These are phyloP conservation scores for Brachypodius melanocephalos DNA, from an alignment of 2,113 vertebrate species.

Conservation along the genomic window DNA sequence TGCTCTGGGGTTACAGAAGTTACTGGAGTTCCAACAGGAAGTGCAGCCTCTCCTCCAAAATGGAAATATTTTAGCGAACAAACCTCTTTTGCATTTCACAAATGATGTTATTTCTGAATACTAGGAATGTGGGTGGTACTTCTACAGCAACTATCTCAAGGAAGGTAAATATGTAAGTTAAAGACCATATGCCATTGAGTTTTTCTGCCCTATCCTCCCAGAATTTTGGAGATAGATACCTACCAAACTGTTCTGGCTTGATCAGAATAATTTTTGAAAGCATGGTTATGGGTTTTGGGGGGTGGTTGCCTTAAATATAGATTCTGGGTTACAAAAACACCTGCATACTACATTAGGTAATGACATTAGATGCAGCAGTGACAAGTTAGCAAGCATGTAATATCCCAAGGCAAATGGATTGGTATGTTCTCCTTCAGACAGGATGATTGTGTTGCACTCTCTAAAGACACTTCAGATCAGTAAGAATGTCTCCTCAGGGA, in stretches of 20 bases:
- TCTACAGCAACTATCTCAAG: background rate
- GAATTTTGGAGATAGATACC: background rate
- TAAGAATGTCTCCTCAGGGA: constrained; percentile 27
- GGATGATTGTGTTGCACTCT: constrained; percentile 19
- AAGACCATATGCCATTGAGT: background rate
- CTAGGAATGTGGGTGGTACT: background rate
- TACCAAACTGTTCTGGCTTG: background rate
- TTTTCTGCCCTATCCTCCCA: background rate
- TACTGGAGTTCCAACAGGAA: fast-evolving
- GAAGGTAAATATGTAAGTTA: background rate
- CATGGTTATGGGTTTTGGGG: background rate
- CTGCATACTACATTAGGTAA: background rate
- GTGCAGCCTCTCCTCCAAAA: background rate
- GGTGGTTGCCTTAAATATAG: background rate
- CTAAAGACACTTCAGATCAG: constrained; percentile 50
- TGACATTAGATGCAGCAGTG: background rate
- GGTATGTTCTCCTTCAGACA: constrained; percentile 45
- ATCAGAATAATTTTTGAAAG: background rate
- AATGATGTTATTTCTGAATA: background rate
- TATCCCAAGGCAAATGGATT: constrained; percentile 52
- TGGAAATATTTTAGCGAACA: background rate
- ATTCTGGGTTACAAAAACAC: background rate
- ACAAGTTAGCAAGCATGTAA: constrained; percentile 34
- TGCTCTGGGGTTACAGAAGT: background rate
- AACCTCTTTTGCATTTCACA: background rate